A percentile compares a stretch with the other conserved stretches of the same genome.
phyloP scores from a whole-genome alignment of 2,888 invertebrate genomes.

The Idaea straminata region DNA sequence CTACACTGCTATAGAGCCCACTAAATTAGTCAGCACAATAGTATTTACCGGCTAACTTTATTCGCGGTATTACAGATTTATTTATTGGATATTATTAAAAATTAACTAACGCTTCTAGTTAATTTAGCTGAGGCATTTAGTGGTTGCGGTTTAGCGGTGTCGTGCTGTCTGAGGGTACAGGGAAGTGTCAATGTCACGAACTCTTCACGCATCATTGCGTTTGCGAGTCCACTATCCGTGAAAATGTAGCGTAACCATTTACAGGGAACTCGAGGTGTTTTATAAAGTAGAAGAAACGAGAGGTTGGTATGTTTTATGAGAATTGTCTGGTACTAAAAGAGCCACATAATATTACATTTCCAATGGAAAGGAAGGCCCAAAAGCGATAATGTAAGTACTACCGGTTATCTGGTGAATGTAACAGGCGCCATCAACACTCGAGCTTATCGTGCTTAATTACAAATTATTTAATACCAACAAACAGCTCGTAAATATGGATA shows the following conservation, averaged over 20 bases:
- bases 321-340: background rate
- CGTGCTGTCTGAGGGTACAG: conserved; percentile 28
- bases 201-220: conserved; percentile 32
- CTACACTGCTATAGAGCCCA: background rate
- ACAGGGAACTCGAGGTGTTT: background rate
- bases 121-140: background rate
- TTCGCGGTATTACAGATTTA: background rate
- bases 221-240: conserved; percentile 28
- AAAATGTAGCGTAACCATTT: conserved; percentile 2
- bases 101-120: background rate
- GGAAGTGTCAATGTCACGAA: conserved; percentile 43
- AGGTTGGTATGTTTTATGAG: background rate
- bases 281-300: background rate
- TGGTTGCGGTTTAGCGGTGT: conserved; percentile 13
- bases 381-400: conserved; percentile 9
- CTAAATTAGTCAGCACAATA: background rate
- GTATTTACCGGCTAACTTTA: background rate
- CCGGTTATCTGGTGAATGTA: conserved; percentile 29
- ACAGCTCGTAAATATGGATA: conserved; percentile 30
- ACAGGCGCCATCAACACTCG: conserved; percentile 22
- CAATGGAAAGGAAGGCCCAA: background rate
- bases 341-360: background rate
- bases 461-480: conserved; percentile 39
- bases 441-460: conserved; percentile 40
- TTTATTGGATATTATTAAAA: background rate